phyloP scores from a whole-genome alignment of 2,888 invertebrate genomes.

The Agriopis marginaria region DNA sequence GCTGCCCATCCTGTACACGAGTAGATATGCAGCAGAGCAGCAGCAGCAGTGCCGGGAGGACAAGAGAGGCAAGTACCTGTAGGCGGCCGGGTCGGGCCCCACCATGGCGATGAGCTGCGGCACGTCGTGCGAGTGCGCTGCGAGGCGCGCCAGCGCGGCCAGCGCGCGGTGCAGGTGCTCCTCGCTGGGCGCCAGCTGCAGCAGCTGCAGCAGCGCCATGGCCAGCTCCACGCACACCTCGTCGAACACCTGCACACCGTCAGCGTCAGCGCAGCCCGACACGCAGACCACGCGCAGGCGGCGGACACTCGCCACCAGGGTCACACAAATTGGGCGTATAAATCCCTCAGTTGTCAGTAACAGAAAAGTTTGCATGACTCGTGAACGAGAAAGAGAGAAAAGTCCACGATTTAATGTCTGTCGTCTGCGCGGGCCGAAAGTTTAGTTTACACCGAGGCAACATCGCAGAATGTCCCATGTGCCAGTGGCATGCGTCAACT shows the following conservation, averaged over 20 bases:
- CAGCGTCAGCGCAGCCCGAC: not conserved
- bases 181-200: slow-evolving; percentile 92
- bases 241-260: slow-evolving; percentile 92
- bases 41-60: slow-evolving; percentile 58
- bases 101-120: slow-evolving; percentile 96
- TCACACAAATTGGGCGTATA: too few species aligned
- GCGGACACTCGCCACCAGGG: too few species aligned
- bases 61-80: slow-evolving; percentile 28
- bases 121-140: slow-evolving; percentile 93
- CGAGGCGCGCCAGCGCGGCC: slow-evolving; percentile 91
- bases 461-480: too few species aligned
- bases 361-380: too few species aligned
- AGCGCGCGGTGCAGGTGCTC: slow-evolving; percentile 93
- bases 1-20: too few species aligned
- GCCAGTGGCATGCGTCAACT: too few species aligned
- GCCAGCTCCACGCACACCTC: slow-evolving; percentile 96
- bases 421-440: too few species aligned
- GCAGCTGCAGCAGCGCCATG: slow-evolving; percentile 96
- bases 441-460: too few species aligned
- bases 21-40: too few species aligned
- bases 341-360: too few species aligned
- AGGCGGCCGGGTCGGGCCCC: slow-evolving; percentile 93
- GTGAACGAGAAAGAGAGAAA: too few species aligned
- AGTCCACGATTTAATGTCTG: too few species aligned
- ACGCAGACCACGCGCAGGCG: not conserved